Base-by-base conservation (phyloP, 2,888 invertebrate species). In the Drosophila limbata region DNA sequence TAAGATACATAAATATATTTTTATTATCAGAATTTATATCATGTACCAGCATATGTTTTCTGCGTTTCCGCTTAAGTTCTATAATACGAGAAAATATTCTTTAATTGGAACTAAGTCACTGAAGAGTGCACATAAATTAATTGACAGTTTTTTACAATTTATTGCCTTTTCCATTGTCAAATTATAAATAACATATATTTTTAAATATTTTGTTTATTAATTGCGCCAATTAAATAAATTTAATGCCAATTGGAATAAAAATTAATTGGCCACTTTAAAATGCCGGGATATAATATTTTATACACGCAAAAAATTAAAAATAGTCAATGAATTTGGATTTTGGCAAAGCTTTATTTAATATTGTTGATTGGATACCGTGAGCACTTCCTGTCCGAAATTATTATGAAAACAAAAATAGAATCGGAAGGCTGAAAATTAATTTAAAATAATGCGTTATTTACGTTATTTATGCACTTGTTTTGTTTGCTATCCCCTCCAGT, bases 371-470 rank as follows among this genome's bases (percentile, higher is more conserved):
- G 13, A 37, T 13, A 60, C 21, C 21, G 17, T 11, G 11, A 35
- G 57, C 50, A 52, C 39, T 69, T 80, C 78, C 77, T 66, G 71
- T 25, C 13, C 35, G 37, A 47, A 64, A 61, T 52, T 37, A 61
- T 50, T 39, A 52, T 60, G 48, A 57, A 79, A 68, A 45, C 52
- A n/a, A 59, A 69, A 65, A 69, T 66, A 59, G 63, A 17, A 37
- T 52, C 67, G 55, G 60, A 72, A 56, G 45, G 51, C 73, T 66
- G 60, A 76, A 76, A 75, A 81, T 84, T 70, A 78, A 82, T 76
- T 82, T 69, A 17, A 68, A 70, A 79, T 73, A 79, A 73, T 70
- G 64, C 72, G 67, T 65, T 77, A 67, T 77, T 77, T 81, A 70
- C 19, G 57, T 71, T 68, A 86, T 74, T 81, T 84, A 73, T 77